Base-by-base conservation (phyloP, 2,113 vertebrate genomes). In the Myxocyprinus asiaticus region DNA sequence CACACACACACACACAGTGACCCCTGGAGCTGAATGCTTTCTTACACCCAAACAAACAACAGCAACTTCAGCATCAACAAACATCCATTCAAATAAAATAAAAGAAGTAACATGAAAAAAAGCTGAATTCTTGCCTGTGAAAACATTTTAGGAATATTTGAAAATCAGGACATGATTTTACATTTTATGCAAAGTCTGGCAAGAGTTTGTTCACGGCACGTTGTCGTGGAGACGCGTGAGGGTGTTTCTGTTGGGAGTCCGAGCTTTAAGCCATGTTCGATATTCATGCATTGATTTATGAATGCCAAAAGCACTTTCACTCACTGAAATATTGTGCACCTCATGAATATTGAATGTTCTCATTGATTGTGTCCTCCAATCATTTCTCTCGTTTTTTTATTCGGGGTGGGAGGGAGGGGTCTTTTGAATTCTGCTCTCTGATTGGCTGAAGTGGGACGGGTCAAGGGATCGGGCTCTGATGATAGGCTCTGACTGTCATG, bases 151-250 rank as follows among this genome's bases (percentile, higher is more conserved):
- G 90, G 86, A 67, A 83, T 86, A 84, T 85, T 79, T 91, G 90
- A 89, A 92, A 93, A 94, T 91, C 90, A 88, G 92, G 93, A 95
- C 91, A 93, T 93, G 91, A 94, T 91, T 90, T 93, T 90, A 93
- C 91, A 94, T 94, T 95, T 95, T 94, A 94, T 94, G 94, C 94
- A 95, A 96, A 93, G 91, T 94, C 93, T 89, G 94, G 90, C 92
- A 91, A 87, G 90, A 64, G 44, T n/a, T 33, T 33, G 22, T 33
- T 33, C 22, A 33, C 22, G 22, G 22, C 58, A 76, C 75, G 76
- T 59, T 55, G 51, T 22, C 44, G 62, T 63, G 71, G 81, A 79
- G 69, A 62, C 56, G 48, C 22, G 22, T 65, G 56, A 59, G 47
- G 64, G 66, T 79, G 56, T 71, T 51, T 72, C 61, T 67, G 56